Base-by-base conservation (phyloP, 1,140 invertebrate genomes). In the Diorhabda carinulata region DNA sequence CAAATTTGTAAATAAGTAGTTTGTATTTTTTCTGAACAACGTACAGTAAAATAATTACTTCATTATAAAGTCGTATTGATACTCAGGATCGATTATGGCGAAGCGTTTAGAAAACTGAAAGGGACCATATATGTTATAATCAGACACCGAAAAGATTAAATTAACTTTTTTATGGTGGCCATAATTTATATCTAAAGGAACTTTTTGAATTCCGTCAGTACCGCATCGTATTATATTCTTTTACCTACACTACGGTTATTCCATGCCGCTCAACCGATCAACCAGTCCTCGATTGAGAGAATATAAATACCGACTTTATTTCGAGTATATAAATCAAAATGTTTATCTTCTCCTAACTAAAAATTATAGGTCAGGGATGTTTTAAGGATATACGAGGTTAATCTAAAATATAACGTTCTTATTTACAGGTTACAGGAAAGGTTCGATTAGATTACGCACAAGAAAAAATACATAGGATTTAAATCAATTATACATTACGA, bases 141-240 rank as follows among this genome's bases (percentile, higher is more conserved):
- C 61, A 43, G 41, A 10, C 61, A 62, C 44, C 61, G 43, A 62
- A 43, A 62, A 62, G 41, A 62, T 62, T 62, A 62, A 62, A 62
- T 62, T 62, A 62, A 62, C 61, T 43, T 41, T 62, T 59, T 62
- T 47, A 62, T 62, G 44, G 61, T 3, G 43, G 61, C 43, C 9
- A 62, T 62, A 62, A 47, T 43, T 62, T 62, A 44, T 43, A 43
- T 44, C 61, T 41, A 43, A 62, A 62, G 61, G 61, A 62, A 43
- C 43, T 44, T 43, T 25, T 43, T 9, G 41, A 62, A 43, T 62
- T 62, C 43, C 61, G 61, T 43, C 61, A 62, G 58, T 60, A 41
- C 58, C 25, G 25, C 25, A 25, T 25, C 25, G 25, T 25, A 25
- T 25, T 25, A 25, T 25, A 25, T 25, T 25, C 25, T 25, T 25